These are phyloP conservation scores for Mormyrus iriodes DNA, from an alignment of 2,113 vertebrate species.

Conservation along the genomic window DNA sequence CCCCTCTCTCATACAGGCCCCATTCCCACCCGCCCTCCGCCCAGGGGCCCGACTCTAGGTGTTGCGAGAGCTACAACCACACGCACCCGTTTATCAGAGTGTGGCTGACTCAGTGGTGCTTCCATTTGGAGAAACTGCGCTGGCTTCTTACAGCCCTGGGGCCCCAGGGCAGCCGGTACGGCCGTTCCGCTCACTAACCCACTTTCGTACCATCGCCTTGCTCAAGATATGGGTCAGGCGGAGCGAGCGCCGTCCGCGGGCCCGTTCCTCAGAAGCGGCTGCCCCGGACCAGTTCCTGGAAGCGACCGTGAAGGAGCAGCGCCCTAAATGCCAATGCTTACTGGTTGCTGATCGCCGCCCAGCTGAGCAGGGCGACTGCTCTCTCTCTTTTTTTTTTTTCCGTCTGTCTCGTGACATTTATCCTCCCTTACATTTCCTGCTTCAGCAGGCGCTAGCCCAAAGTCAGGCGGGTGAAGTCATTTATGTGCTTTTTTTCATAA, in stretches of 20 bases:
- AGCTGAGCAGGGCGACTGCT: not conserved
- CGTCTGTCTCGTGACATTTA: constrained; percentile 1
- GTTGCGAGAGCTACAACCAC: not conserved
- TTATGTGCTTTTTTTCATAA: not conserved
- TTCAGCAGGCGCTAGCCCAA: not conserved
- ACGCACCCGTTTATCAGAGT: not conserved
- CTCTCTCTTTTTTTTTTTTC: not conserved
- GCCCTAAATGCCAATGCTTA: not conserved
- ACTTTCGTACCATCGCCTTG: not conserved
- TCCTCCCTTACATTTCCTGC: constrained; percentile 4
- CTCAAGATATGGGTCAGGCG: not conserved
- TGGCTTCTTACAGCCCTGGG: not conserved
- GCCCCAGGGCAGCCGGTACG: not conserved
- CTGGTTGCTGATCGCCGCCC: not conserved
- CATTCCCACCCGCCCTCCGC: not conserved
- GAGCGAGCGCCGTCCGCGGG: not conserved
- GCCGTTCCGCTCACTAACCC: not conserved
- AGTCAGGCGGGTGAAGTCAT: not conserved
- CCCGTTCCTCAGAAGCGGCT: not conserved
- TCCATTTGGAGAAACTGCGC: not conserved
- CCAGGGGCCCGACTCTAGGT: not conserved
- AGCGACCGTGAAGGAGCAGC: not conserved
- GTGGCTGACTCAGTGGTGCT: not conserved
- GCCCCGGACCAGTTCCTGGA: not conserved
- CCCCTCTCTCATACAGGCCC: not conserved